phyloP scores from a whole-genome alignment of 1,140 invertebrate genomes.

The Ooceraea biroi region DNA sequence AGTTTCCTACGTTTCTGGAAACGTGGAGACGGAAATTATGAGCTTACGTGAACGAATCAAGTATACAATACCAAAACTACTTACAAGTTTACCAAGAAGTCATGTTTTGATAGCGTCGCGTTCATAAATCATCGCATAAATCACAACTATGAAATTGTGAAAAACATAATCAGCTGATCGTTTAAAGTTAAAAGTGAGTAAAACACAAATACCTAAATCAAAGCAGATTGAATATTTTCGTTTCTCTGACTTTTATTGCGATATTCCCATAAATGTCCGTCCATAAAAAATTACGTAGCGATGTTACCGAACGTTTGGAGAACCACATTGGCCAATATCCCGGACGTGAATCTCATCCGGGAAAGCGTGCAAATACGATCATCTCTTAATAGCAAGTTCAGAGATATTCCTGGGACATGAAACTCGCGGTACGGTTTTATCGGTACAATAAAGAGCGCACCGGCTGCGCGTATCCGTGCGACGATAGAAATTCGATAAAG shows the following conservation, averaged over 20 bases:
- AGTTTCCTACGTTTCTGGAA: constrained; percentile 15
- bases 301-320: not conserved
- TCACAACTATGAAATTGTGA: not conserved
- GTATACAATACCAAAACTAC: not conserved
- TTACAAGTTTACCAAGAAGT: not conserved
- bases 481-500: constrained; percentile 77
- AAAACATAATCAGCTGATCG: not conserved
- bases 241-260: not conserved
- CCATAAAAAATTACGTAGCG: not conserved
- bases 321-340: not conserved
- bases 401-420: not conserved
- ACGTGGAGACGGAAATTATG: not conserved
- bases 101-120: not conserved
- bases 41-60: not conserved
- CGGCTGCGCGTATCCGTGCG: constrained; percentile 39
- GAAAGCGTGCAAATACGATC: not conserved
- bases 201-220: no score
- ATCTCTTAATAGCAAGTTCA: not conserved
- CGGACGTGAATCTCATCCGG: not conserved
- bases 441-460: constrained; percentile 47
- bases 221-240: not conserved
- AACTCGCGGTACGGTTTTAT: constrained; percentile 29
- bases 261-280: not conserved
- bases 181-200: no score
- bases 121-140: no score